A percentile compares a stretch with the other conserved stretches of the same genome.
phyloP scores from a whole-genome alignment of 2,888 invertebrate genomes.

The Boloria selene region DNA sequence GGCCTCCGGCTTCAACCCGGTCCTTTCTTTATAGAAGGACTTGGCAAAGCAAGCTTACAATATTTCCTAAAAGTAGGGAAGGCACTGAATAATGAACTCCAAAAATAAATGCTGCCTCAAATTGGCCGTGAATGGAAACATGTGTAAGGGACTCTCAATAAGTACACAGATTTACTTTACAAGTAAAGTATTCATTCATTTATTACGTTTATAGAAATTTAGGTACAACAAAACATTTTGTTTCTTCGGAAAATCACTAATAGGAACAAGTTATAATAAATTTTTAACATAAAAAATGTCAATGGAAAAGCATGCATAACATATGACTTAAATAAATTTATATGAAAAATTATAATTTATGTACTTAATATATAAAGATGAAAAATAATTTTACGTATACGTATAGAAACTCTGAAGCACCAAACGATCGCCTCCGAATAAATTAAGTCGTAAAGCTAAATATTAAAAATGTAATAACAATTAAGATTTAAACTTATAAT shows the following conservation, averaged over 20 bases:
- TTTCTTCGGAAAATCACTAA: conserved; percentile 36
- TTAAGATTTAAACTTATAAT: conserved; percentile 24
- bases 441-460: conserved; percentile 45
- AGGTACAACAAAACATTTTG: conserved; percentile 21
- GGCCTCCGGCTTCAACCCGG: no score
- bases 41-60: background rate
- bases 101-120: conserved; percentile 41
- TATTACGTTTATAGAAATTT: conserved; percentile 4
- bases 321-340: conserved; percentile 39
- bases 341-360: conserved; percentile 36
- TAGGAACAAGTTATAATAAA: conserved; percentile 44
- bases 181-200: background rate
- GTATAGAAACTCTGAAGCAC: conserved; percentile 45
- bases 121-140: background rate
- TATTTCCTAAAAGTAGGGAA: conserved; percentile 44
- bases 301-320: conserved; percentile 30
- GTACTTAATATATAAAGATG: conserved; percentile 39
- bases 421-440: conserved; percentile 45
- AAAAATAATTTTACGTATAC: conserved; percentile 16
- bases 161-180: conserved; percentile 10
- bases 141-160: background rate
- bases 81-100: conserved; percentile 50
- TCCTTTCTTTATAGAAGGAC: background rate
- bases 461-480: conserved; percentile 37
- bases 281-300: conserved; percentile 34